phyloP scores from a whole-genome alignment of 2,797 vertebrate genomes.

The Pachyuromys duprasi region DNA sequence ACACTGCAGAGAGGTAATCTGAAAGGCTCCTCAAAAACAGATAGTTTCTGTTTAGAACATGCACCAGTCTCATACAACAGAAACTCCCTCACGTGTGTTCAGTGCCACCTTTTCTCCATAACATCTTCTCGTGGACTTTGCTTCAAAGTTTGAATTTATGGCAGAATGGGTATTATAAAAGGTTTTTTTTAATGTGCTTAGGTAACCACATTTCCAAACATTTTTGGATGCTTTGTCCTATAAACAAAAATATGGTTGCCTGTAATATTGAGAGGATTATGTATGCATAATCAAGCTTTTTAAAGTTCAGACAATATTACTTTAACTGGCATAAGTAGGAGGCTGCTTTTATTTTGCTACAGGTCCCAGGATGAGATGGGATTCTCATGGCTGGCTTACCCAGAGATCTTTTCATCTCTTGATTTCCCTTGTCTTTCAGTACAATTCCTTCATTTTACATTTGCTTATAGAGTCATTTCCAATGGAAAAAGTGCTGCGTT shows the following conservation, averaged over 20 bases:
- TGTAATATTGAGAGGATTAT: background rate
- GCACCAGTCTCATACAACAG: background rate
- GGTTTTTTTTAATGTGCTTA: background rate
- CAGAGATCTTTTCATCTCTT: background rate
- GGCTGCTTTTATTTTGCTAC: background rate
- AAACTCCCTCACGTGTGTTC: background rate
- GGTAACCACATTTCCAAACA: background rate
- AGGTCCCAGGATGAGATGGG: background rate
- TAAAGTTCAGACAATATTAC: slow-evolving; percentile 1
- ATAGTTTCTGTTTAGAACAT: background rate
- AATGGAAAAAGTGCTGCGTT: background rate
- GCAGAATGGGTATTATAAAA: background rate
- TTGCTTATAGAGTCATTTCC: background rate
- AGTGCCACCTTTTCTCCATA: background rate
- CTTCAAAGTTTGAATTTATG: background rate
- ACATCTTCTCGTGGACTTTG: background rate
- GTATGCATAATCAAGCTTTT: background rate
- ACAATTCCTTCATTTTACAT: background rate
- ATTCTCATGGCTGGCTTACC: background rate
- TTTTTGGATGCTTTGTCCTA: background rate
- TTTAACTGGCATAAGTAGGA: background rate
- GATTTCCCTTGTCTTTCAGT: background rate
- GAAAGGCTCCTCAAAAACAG: background rate
- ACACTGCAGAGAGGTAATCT: background rate
- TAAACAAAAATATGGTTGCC: background rate